Base-by-base conservation (phyloP, 2,888 invertebrate species). In the Eupithecia dodoneata region DNA sequence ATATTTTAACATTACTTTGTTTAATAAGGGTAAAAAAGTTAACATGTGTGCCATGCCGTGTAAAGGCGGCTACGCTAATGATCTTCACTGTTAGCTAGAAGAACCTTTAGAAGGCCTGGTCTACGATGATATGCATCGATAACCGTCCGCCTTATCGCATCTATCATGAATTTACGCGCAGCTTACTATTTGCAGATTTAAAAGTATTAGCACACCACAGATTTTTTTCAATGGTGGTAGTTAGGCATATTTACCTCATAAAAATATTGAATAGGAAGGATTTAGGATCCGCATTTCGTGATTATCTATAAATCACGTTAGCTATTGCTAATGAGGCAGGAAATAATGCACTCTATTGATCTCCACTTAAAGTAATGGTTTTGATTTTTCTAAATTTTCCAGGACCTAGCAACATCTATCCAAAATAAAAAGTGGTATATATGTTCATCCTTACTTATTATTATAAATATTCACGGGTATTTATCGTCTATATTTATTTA, bases 161-260 rank as follows among this genome's bases (percentile, higher is more conserved):
- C 71, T 74, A 79, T 82, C 76, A 80, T 79, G 47, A 73, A 76
- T 63, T 59, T 63, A 83, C 80, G 83, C 83, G 81, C 77, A 81
- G 83, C 81, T 83, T 84, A 77, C 82, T 84, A 76, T 88, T 77
- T 79, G 88, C 88, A 83, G 87, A 89, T 87, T 84, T 87, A 87
- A 91, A 93, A 94, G 94, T 94, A 94, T 94, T 94, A 93, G 88
- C 87, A 88, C 91, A 92, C 94, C 94, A 94, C 94, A 89, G 91
- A 88, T 90, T 89, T 92, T 90, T 91, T 89, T 89, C 63, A 77
- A 79, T 89, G 88, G 86, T 88, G 88, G 84, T 83, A 81, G 88
- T 84, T 83, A 82, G 81, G 78, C 84, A 30, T 47, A 18, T 66
- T 66, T 66, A 66, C 42, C 66, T 86, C 42, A 13, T 80, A 79